Evolutionary conservation across 1,140 invertebrate genomes (phyloP).

Genomic region (Heliconius nattereri): DNA sequence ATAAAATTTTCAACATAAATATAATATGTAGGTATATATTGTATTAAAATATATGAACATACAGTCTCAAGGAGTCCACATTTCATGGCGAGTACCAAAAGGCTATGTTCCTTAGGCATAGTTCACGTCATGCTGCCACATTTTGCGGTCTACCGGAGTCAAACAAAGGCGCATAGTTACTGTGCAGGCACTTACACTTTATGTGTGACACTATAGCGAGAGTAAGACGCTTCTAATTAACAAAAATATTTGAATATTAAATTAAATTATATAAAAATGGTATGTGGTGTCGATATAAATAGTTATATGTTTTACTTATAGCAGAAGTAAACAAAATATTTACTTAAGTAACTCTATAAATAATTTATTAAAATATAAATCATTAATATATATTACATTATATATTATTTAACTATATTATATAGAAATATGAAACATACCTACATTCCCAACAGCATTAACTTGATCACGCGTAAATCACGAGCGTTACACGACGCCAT

Average conservation of each 20-base stretch:
- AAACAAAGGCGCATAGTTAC: conserved; percentile 28
- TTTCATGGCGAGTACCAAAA: conserved; percentile 10
- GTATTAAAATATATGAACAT: background rate
- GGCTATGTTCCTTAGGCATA: conserved; percentile 22
- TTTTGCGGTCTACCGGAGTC: conserved; percentile 23
- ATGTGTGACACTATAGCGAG: conserved; percentile 19
- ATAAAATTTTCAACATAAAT: too few species aligned
- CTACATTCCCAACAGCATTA: background rate
- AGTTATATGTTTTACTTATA: too few species aligned
- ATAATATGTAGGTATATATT: too few species aligned
- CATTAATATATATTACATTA: background rate
- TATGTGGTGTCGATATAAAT: background rate
- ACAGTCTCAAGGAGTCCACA: background rate
- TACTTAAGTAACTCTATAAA: background rate
- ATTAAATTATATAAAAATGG: too few species aligned
- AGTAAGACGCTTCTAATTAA: too few species aligned
- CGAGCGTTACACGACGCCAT: conserved; percentile 18
- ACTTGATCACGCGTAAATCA: conserved; percentile 25
- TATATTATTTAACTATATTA: too few species aligned
- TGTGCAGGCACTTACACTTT: conserved; percentile 21
- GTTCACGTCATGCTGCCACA: conserved; percentile 23
- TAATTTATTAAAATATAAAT: background rate
- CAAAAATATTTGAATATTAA: too few species aligned
- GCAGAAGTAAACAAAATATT: too few species aligned
- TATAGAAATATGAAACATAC: background rate